phyloP scores from a whole-genome alignment of 2,113 vertebrate species.

The Cephalopterus ornatus region DNA sequence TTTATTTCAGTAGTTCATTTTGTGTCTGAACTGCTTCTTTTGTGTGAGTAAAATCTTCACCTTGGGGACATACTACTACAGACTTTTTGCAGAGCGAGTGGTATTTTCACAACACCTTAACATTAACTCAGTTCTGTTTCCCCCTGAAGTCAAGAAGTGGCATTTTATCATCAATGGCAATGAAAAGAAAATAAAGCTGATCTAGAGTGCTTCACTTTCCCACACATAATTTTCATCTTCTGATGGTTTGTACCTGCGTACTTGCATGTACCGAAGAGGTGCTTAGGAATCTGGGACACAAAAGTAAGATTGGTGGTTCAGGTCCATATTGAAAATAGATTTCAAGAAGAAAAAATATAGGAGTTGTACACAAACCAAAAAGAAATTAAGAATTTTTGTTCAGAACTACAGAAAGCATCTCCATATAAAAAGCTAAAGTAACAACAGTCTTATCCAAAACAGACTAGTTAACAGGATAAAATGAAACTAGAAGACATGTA shows the following conservation, averaged over 20 bases:
- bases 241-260: background rate
- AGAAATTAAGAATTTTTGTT: background rate
- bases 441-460: background rate
- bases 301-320: background rate
- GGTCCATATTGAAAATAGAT: background rate
- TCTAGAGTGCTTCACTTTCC: background rate
- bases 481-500: background rate
- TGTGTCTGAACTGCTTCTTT: background rate
- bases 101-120: constrained; percentile 8
- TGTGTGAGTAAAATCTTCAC: constrained; percentile 6
- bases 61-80: background rate
- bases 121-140: background rate
- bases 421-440: background rate
- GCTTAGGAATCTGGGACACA: background rate
- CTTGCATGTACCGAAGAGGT: background rate
- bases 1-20: constrained; percentile 7
- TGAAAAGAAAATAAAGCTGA: background rate
- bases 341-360: background rate
- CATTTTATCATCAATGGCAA: background rate
- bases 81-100: background rate
- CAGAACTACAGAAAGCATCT: background rate
- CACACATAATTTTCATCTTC: background rate
- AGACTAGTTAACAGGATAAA: background rate
- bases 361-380: background rate
- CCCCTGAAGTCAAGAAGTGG: background rate